Evolutionary conservation across 2,888 invertebrate species (phyloP), one percentile per base, ranked within the genome.

Genomic region (Volucella zonaria): DNA sequence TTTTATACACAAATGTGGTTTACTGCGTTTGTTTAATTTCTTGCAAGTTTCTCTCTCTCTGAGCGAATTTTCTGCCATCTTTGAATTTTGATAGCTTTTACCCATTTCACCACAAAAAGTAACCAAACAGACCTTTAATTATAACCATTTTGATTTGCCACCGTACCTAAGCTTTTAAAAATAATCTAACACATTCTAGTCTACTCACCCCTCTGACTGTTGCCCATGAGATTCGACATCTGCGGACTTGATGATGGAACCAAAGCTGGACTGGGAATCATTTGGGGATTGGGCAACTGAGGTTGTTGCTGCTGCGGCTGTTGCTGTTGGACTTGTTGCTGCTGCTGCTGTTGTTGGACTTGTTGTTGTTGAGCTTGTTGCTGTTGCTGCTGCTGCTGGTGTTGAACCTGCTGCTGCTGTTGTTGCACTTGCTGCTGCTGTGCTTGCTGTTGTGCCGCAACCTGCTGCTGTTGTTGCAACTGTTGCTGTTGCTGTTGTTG

Each of bases 241-340:
- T 93, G 96, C 86, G 93, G 95, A 92, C 93, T 95, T 88, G 93
- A 95, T 3, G 94, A 94, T 31, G 95, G 94, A 51, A 94, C 95
- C 79, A 95, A 92, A 88, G 94, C 95, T 87, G 94, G 96, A 88
- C 93, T 95, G 87, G 93, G 94, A 88, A 94, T 95, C 95, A 94
- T 95, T 89, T 94, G 94, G 80, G 93, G 93, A 61, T 90, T 90
- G 0, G 90, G 89, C 88, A 91, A 87, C 62, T 91, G 91, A 1
- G 89, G 88, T 0, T 89, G 92, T 88, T 61, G 92, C 90, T 51
- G 93, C 14, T 90, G 90, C 10, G 89, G 89, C 0, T 87, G 87
- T 14, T 88, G 86, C 4, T 87, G 87, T 43, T 88, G 62, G 40
- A 67, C 89, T 58, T 70, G 89, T 82, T 76, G 89, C 14, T 89